These are phyloP conservation scores for Zapornia atra DNA, from an alignment of 2,113 vertebrate genomes.

Conservation along the genomic window DNA sequence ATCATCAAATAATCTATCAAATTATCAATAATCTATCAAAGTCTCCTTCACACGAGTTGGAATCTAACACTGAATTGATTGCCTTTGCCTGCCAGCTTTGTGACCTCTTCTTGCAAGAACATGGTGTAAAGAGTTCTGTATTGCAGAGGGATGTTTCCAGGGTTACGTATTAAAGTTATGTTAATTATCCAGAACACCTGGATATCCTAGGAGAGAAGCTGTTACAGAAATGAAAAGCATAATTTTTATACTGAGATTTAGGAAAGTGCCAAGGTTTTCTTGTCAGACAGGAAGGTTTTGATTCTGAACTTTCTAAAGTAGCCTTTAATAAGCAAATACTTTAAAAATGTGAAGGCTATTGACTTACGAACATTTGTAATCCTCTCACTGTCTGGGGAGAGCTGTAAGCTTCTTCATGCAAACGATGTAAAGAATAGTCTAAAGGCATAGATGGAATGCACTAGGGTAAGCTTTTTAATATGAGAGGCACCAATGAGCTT, in stretches of 20 bases:
- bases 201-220: background rate
- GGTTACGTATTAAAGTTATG: background rate
- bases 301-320: constrained; percentile 45
- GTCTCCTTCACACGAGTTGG: background rate
- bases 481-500: background rate
- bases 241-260: background rate
- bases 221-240: background rate
- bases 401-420: constrained; percentile 57
- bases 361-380: constrained; percentile 52
- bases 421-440: constrained; percentile 47
- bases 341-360: constrained; percentile 43
- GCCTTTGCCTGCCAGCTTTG: background rate
- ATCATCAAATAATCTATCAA: background rate
- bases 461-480: constrained; percentile 50
- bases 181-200: constrained; percentile 42
- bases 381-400: constrained; percentile 41
- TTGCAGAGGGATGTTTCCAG: background rate
- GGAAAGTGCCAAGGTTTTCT: constrained; percentile 24
- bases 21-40: background rate
- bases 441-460: constrained; percentile 36
- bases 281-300: constrained; percentile 39
- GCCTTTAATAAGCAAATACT: constrained; percentile 52
- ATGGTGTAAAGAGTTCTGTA: background rate
- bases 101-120: background rate
- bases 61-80: background rate